Evolutionary conservation across 92 coral and sea anemone species (phyloP), one percentile per base, ranked within the genome.

Genomic region (Epizoanthus scotinus): DNA sequence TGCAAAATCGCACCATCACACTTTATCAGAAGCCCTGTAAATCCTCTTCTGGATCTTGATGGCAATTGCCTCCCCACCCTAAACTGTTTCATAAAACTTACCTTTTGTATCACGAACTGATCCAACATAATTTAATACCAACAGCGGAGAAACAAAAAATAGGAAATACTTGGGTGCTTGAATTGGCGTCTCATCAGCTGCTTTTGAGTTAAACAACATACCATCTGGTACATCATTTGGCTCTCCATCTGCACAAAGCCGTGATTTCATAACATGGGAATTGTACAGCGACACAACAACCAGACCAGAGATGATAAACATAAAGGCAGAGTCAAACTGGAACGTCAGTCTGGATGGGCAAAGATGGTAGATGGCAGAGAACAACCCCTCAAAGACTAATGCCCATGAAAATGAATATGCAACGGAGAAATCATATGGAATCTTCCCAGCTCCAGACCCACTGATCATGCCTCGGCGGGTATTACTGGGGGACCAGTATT

Each of bases 291-390:
- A 94, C 13, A 93, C 87, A 34, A 95, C 85, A 0, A 95, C 98
- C 69, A 95, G 79, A 38, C 94, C 98, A 2, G 95, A 90, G 34
- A 95, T 95, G 71, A 95, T 91, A 78, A 95, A 95, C 98, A 95
- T 95, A 84, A 95, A 95, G 20, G 98, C 98, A 0, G 98, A 91
- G 82, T 95, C 98, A 78, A 95, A 95, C 95, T 95, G 98, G 66
- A 95, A 95, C 15, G 98, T 95, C 79, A 95, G 88, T 24, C 98
- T 86, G 82, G 98, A 93, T 2, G 98, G 98, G 42, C 98, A 95
- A 29, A 95, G 81, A 73, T 95, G 98, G 56, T 95, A 95, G 5
- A 90, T 90, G 2, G 98, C 94, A 5, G 98, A 95, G 78, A 95
- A 95, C 55, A 95, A 75, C 2, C 98, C 98, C 63, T 95, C 91